phyloP scores from a whole-genome alignment of 2,888 invertebrate species.

The Gymnocheta viridis region DNA sequence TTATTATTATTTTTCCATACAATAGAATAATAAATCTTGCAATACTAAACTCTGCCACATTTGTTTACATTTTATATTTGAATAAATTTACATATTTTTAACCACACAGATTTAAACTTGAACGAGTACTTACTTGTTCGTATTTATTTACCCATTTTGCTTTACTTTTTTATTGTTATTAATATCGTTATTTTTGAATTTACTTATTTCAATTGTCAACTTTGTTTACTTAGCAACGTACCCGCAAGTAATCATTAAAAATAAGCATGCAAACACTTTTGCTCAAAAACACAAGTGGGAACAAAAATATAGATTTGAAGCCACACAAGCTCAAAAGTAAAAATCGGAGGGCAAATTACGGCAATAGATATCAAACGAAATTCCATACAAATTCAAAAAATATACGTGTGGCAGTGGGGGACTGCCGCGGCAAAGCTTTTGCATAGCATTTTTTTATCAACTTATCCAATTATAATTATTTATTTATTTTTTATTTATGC shows the following conservation, averaged over 20 bases:
- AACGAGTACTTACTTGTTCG: not conserved
- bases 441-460: no score
- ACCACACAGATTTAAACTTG: not conserved
- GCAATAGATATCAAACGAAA: no score
- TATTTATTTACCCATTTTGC: not conserved
- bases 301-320: not conserved
- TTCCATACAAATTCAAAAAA: no score
- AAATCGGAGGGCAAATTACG: no score
- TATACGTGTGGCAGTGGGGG: no score
- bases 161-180: slow-evolving; percentile 28
- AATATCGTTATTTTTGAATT: slow-evolving; percentile 5
- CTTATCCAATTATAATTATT: no score
- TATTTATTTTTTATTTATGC: no score
- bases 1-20: not conserved
- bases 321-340: no score
- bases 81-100: slow-evolving; percentile 7
- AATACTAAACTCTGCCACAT: not conserved
- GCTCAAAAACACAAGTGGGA: not conserved
- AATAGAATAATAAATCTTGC: not conserved
- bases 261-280: not conserved
- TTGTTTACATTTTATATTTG: slow-evolving; percentile 2
- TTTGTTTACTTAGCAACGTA: slow-evolving; percentile 43
- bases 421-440: no score
- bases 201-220: slow-evolving; percentile 10
- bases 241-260: not conserved